Evolutionary conservation across 2,888 invertebrate species (phyloP), one percentile per base, ranked within the genome.

Genomic region (Cataglyphis cursor): DNA sequence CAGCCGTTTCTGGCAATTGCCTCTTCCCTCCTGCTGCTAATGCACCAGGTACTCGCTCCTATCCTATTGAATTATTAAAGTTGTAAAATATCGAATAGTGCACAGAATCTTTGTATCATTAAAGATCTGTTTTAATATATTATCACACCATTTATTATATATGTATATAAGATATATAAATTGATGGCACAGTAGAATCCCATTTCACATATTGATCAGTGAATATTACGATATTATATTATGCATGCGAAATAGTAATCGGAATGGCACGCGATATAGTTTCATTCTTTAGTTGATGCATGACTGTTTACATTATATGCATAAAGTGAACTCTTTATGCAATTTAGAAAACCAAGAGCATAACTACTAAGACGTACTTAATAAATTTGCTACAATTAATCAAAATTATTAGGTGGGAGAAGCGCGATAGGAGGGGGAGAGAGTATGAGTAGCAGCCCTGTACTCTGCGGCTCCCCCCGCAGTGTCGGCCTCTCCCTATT

Each of bases 401-500:
- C 80, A 80, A 93, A 91, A 91, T 94, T 93, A 89, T 92, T 90
- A 94, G 94, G 94, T 94, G 93, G 93, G 90, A 94, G 93, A 93
- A 94, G 93, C 92, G 92, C 94, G 90, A 92, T 93, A 91, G 93
- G 92, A 92, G 94, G 94, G 93, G 94, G 93, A 87, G 96, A 96
- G 90, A 96, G 96, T 93, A 93, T 95, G 86, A 95, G 96, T 92
- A 95, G 96, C 94, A 96, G 96, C 92, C 95, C 96, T 81, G 95
- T 95, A 92, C 95, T 95, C 75, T 95, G 95, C 89, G 96, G 95
- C 89, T 96, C 96, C 86, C 95, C 96, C 85, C 95, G 95, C 93
- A 96, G 96, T 94, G 95, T 96, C 90, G 95, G 95, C 87, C 93
- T 96, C 87, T 96, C 96, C 87, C 96, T 96, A 78, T 93, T 96